Conservation (phyloP, 1,140 invertebrate genomes). For the Monochamus saltuarius region DNA sequence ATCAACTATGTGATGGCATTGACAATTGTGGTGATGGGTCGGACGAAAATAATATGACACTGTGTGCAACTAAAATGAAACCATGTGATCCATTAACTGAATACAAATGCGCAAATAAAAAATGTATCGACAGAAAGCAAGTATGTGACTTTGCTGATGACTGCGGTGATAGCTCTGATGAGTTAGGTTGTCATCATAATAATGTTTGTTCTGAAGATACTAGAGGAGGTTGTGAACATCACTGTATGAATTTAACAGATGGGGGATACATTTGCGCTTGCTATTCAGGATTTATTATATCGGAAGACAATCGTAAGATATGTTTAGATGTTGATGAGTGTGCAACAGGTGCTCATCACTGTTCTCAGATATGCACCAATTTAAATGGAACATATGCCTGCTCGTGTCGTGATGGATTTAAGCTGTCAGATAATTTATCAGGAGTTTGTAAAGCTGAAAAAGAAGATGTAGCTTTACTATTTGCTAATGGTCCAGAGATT, state of each 20-base stretch:
- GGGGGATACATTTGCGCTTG: conserved; percentile 89
- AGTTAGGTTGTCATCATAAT: conserved; percentile 82
- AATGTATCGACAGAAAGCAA: conserved; percentile 78
- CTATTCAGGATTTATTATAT: conserved; percentile 81
- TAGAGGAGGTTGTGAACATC: conserved; percentile 91
- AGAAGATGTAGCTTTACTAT: conserved; percentile 65
- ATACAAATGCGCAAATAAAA: conserved; percentile 89
- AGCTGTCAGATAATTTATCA: conserved; percentile 69
- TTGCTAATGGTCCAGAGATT: conserved; percentile 85
- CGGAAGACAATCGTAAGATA: conserved; percentile 70
- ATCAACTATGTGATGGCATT: conserved; percentile 76
- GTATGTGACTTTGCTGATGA: conserved; percentile 84
- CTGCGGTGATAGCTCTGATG: conserved; percentile 85
- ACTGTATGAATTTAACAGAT: conserved; percentile 81
- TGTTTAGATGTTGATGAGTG: conserved; percentile 93
- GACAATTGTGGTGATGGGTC: conserved; percentile 93
- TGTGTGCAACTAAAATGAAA: conserved; percentile 71
- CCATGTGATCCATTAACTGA: conserved; percentile 74
- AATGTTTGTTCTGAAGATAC: conserved; percentile 70
- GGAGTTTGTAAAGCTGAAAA: conserved; percentile 77
- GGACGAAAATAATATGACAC: conserved; percentile 90
- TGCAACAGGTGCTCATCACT: conserved; percentile 76
- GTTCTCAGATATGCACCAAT: conserved; percentile 90
- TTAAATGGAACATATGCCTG: conserved; percentile 91
- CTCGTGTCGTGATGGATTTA: conserved; percentile 81